Evolutionary conservation across 2,113 vertebrate genomes (phyloP), one percentile per base, ranked within the genome.

Genomic region (Trochalopteron elliotii): DNA sequence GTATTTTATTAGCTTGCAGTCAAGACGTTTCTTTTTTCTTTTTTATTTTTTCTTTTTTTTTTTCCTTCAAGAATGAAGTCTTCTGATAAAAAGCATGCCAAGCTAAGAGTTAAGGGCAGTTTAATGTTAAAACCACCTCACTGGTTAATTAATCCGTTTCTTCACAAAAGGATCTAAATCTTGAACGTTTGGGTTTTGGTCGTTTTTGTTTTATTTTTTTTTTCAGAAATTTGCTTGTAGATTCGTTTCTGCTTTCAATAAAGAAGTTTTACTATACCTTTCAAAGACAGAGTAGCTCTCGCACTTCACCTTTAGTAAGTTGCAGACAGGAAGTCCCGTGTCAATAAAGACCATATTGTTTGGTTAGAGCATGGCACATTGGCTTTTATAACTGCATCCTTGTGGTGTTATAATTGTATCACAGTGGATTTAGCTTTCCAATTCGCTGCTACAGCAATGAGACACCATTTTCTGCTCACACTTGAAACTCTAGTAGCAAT

Each of bases 281-380:
- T 98, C 97, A 97, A 97, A 97, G 96, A 89, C 93, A 93, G 91
- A 93, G 95, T 83, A 97, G 95, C 94, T 97, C 97, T 97, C 91
- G 96, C 97, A 95, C 96, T 97, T 97, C 96, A 97, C 97, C 98
- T 96, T 96, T 96, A 97, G 97, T 83, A 94, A 85, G 95, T 78
- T 83, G 95, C 97, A 97, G 97, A 94, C 97, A 96, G 97, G 97
- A 98, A 98, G 97, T 96, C 96, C 93, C 83, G 96, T 97, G 97
- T 97, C 98, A 97, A 98, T 98, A 98, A 98, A 98, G 97, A 98
- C 97, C 97, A 97, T 93, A 98, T 97, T 98, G 97, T 93, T 97
- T 93, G 94, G 93, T 95, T 95, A 82, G 84, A 87, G 91, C 92
- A 56, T 95, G 96, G 97, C 96, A 97, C 89, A 71, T 75, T 93